These are phyloP conservation scores for Heliangelus exortis DNA, from an alignment of 2,797 vertebrate species.

Conservation along the genomic window DNA sequence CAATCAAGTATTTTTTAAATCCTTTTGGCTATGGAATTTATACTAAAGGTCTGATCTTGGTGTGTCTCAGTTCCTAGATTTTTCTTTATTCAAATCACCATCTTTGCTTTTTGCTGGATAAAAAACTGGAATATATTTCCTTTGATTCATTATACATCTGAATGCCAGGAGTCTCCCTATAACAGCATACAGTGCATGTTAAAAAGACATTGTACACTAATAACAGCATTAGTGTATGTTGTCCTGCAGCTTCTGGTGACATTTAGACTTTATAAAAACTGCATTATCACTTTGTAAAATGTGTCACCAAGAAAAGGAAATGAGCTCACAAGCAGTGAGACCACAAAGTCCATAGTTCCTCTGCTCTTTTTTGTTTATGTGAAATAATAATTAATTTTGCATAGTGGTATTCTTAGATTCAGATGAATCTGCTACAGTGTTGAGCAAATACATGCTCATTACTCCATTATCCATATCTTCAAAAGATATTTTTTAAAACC, in stretches of 20 bases:
- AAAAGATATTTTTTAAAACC: background rate
- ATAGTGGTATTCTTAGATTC: background rate
- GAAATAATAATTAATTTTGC: background rate
- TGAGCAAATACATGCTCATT: background rate
- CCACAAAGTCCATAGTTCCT: background rate
- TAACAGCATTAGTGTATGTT: background rate
- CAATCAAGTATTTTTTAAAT: background rate
- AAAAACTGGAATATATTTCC: background rate
- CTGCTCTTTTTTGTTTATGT: background rate
- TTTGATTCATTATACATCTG: background rate
- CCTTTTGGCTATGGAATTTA: background rate
- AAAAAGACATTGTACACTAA: background rate
- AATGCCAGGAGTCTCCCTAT: background rate
- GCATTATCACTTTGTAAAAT: background rate
- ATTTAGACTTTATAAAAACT: background rate
- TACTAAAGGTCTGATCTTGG: background rate
- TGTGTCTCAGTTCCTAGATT: background rate
- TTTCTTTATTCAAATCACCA: background rate
- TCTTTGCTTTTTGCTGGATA: constrained; percentile 16
- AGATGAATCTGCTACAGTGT: background rate
- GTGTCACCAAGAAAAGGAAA: background rate
- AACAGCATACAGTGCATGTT: background rate
- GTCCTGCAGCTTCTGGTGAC: constrained; percentile 13
- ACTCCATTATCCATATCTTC: background rate
- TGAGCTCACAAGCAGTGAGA: background rate